phyloP scores from a whole-genome alignment of 2,797 vertebrate species.

The Pseudocheirus occidentalis region DNA sequence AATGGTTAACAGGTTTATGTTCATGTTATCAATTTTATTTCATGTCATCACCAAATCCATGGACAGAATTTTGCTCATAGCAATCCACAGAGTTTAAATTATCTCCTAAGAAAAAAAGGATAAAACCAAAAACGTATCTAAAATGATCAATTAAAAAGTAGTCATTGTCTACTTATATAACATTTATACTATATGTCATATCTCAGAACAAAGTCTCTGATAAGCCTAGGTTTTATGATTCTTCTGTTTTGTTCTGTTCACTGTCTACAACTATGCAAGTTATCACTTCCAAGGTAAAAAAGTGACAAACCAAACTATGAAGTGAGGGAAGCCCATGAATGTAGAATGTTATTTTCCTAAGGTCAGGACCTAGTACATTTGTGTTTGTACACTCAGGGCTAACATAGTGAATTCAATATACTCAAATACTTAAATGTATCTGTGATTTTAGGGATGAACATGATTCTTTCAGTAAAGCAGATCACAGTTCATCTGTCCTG shows the following conservation, averaged over 20 bases:
- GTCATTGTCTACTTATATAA: conserved; percentile 32
- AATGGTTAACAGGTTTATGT: conserved; percentile 19
- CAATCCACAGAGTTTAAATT: not conserved
- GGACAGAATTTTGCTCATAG: not conserved
- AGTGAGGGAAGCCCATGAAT: not conserved
- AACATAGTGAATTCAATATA: not conserved
- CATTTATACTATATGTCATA: not conserved
- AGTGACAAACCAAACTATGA: not conserved
- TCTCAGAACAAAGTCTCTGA: not conserved
- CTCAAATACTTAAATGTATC: not conserved
- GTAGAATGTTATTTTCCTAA: not conserved
- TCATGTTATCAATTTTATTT: conserved; percentile 25
- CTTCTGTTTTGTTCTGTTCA: not conserved
- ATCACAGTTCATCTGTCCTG: not conserved
- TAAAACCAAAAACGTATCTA: not conserved
- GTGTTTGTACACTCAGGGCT: not conserved
- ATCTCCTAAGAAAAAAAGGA: conserved; percentile 14
- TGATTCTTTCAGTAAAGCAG: not conserved
- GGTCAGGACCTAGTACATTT: not conserved
- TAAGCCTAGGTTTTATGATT: not conserved
- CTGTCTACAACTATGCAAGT: not conserved
- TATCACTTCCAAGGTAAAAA: not conserved
- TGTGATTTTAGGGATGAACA: not conserved
- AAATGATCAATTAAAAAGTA: conserved; percentile 26
- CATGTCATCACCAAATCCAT: not conserved